Conservation (phyloP, 2,888 invertebrate genomes). For the Torymus texanus region DNA sequence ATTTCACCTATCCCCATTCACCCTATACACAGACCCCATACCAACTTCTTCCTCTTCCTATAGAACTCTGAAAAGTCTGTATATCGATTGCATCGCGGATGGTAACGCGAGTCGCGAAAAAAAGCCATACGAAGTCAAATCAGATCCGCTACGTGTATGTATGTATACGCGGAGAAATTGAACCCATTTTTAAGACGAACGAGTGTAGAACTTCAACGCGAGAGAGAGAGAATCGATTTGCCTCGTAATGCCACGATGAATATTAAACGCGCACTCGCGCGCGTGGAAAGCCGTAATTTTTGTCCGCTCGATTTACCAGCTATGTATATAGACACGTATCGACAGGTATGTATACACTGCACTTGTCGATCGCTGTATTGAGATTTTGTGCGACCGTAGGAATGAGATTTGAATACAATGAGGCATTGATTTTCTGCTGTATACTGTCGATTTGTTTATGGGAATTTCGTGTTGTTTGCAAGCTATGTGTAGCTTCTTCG, state of each 20-base stretch:
- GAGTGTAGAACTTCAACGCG: neutral
- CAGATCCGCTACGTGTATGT: neutral
- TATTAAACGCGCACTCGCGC: neutral
- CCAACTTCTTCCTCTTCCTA: too few species aligned
- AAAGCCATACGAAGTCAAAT: constrained; percentile 8
- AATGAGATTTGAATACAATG: constrained; percentile 43
- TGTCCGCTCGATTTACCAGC: neutral
- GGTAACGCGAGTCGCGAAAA: constrained; percentile 7
- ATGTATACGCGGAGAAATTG: constrained; percentile 9
- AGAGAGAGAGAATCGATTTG: constrained; percentile 9
- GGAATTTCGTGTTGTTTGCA: neutral
- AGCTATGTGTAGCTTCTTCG: neutral
- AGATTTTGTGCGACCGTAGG: constrained; percentile 19
- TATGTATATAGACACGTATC: too few species aligned
- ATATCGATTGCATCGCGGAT: constrained; percentile 27
- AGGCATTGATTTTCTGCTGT: constrained; percentile 19
- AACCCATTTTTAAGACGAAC: constrained; percentile 10
- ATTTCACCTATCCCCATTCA: too few species aligned
- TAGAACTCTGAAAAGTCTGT: constrained; percentile 5
- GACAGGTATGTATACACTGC: neutral
- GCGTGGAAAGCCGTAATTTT: constrained; percentile 13
- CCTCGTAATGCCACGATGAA: neutral
- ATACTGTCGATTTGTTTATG: neutral
- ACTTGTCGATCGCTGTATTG: constrained; percentile 17
- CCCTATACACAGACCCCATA: too few species aligned